Base-by-base conservation (phyloP, 2,113 vertebrate species). In the Tachycineta bicolor region DNA sequence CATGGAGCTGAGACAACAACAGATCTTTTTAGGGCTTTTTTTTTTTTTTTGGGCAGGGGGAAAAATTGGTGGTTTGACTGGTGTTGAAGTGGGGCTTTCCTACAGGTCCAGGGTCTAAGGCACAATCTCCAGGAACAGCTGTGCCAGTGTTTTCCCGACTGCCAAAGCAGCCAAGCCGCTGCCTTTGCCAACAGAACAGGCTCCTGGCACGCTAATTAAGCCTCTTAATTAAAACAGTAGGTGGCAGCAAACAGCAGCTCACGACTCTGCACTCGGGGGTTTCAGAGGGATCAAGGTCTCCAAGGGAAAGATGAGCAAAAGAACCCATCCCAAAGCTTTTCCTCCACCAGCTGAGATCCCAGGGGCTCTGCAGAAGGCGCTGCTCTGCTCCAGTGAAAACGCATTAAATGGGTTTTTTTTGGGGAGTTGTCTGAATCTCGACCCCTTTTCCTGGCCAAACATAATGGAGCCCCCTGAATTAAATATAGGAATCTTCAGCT, bases 221-320 rank as follows among this genome's bases (percentile, higher is more conserved):
- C 2, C 59, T 83, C 63, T 43, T 88, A 76, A 64, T n/a, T 87
- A 65, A 37, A 96, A 94, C 98, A 83, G 93, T 90, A 99, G 99
- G 95, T 97, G 99, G 99, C 98, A 98, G 98, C 98, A 99, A 63
- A 98, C 63, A n/a, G 62, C 93, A 97, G 70, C 89, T 76, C 76
- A 77, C 74, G 12, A 22, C 50, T 10, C 43, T 3, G 34, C 3
- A 21, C 10, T 1, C 67, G 29, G 2, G 47, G 59, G n/a, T 74
- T 55, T 31, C 46, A 53, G 43, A 34, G n/a, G 37, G n/a, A 17
- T 91, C 71, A 64, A 46, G 0, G 0, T 12, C 37, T 73, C 68
- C 63, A 37, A 37, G 73, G 81, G 46, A 92, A 83, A 68, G 0
- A 1, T 2, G 76, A 79, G 65, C n/a, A 60, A 83, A 91, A 90